Conservation (phyloP, 2,888 invertebrate species). For the Yponomeuta sedellus region DNA sequence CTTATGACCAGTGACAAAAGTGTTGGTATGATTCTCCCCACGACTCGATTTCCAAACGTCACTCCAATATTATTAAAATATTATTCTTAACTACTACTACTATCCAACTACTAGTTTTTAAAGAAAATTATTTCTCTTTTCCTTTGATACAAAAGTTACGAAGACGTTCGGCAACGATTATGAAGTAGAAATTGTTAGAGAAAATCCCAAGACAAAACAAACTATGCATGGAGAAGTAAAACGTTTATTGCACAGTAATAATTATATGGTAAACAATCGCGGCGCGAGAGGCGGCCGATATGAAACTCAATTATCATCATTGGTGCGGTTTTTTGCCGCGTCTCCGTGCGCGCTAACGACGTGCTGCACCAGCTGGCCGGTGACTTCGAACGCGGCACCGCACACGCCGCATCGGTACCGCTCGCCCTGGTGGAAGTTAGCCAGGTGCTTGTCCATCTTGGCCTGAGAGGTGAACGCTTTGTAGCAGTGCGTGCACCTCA, state of each 20-base stretch:
- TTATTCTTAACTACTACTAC: too few species aligned
- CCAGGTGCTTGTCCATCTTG: slow-evolving; percentile 35
- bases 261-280: not conserved
- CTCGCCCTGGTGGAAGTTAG: slow-evolving; percentile 30
- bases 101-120: too few species aligned
- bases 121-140: too few species aligned
- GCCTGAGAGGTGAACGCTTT: slow-evolving; percentile 37
- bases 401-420: slow-evolving; percentile 1
- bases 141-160: too few species aligned
- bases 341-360: not conserved
- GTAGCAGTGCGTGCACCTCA: slow-evolving; percentile 37
- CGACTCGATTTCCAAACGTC: too few species aligned
- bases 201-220: not conserved
- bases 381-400: not conserved
- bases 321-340: not conserved
- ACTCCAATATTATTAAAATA: too few species aligned
- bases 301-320: slow-evolving; percentile 10
- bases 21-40: too few species aligned
- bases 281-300: not conserved
- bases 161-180: too few species aligned
- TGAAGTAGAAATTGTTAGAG: not conserved
- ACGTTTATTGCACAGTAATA: not conserved
- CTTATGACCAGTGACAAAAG: too few species aligned
- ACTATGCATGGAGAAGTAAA: not conserved
- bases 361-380: slow-evolving; percentile 6